Percentiles rank a stretch among this genome's conserved stretches.
Conservation (phyloP, 2,888 invertebrate genomes). For the Melanotus villosus region DNA sequence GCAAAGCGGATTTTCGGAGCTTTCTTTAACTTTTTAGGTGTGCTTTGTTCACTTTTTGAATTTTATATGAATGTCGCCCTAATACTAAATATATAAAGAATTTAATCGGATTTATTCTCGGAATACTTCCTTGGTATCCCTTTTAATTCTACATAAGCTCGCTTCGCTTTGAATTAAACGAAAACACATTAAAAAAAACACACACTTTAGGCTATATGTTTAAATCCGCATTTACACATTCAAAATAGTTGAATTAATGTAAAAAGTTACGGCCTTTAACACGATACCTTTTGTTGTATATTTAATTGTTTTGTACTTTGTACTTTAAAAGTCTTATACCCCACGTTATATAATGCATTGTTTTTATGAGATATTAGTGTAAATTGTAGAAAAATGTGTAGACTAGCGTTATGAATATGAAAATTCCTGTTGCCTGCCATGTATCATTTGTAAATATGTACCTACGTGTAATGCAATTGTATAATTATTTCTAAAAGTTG, state of each 20-base stretch:
- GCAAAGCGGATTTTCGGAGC: conserved; percentile 21
- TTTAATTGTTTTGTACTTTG: conserved; percentile 47
- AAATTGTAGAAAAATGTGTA: conserved; percentile 45
- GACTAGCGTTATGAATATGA: conserved; percentile 49
- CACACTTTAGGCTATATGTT: neutral
- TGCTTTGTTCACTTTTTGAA: conserved; percentile 27
- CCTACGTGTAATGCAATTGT: conserved; percentile 63
- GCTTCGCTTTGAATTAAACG: no score
- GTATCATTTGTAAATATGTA: conserved; percentile 66
- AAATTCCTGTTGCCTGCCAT: conserved; percentile 62
- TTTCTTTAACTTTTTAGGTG: conserved; percentile 26
- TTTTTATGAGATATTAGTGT: conserved; percentile 48
- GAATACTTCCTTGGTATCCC: neutral
- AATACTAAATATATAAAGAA: neutral
- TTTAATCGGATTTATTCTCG: no score
- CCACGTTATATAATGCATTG: conserved; percentile 34
- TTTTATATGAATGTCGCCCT: neutral
- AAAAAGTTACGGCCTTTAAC: conserved; percentile 40
- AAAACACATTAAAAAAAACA: neutral
- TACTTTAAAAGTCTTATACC: conserved; percentile 34
- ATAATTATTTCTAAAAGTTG: conserved; percentile 61
- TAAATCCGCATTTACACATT: conserved; percentile 47
- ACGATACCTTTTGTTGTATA: conserved; percentile 44
- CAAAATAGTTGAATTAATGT: conserved; percentile 31
- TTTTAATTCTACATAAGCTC: neutral